Conservation (phyloP, 2,797 vertebrate species). For the Nyctalus aviator region DNA sequence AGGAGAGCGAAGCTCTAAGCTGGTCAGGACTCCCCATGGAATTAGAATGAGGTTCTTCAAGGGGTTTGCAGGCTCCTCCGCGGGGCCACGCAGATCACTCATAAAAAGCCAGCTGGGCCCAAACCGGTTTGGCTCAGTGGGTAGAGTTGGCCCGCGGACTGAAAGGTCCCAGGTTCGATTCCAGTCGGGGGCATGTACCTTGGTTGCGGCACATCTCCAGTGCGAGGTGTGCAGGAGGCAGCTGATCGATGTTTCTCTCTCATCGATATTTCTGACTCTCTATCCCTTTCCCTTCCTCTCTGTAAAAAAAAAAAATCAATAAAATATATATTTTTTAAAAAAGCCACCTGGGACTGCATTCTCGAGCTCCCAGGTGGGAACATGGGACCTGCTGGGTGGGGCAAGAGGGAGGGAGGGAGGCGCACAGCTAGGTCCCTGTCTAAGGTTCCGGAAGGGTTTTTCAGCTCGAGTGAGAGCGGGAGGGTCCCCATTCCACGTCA, state of each 20-base stretch:
- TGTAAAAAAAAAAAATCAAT: no score
- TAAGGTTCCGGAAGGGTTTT: rapidly evolving
- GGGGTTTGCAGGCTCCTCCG: rapidly evolving
- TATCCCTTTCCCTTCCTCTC: no score
- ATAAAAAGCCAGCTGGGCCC: rapidly evolving
- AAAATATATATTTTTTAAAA: no score
- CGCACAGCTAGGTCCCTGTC: rapidly evolving
- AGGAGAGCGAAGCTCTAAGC: background rate
- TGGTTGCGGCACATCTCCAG: no score
- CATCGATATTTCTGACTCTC: no score
- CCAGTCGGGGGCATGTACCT: no score
- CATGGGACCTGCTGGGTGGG: rapidly evolving
- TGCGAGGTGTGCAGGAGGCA: no score
- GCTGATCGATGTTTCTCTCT: no score
- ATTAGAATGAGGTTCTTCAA: rapidly evolving
- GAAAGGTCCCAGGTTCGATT: no score
- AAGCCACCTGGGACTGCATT: no score
- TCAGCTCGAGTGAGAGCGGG: rapidly evolving
- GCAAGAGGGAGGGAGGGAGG: background rate
- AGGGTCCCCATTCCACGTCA: rapidly evolving
- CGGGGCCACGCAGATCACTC: rapidly evolving
- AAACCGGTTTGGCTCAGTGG: no score
- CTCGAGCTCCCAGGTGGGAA: rapidly evolving
- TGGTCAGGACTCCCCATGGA: rapidly evolving
- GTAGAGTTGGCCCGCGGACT: no score